Conservation (phyloP, 2,888 invertebrate genomes). For the Acronicta aceris region DNA sequence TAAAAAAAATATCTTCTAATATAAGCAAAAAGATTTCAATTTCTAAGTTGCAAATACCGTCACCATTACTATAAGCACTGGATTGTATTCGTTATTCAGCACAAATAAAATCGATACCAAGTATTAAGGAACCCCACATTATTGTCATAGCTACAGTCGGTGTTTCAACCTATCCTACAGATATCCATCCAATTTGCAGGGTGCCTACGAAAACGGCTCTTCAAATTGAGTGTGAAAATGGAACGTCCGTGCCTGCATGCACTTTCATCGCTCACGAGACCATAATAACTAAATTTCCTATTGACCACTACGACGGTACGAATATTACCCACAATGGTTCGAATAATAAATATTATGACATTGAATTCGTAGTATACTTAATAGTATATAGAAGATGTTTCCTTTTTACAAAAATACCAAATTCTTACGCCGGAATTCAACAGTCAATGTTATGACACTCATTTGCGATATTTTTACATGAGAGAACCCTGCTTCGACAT, state of each 20-base stretch:
- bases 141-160: neutral
- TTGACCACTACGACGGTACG: conserved; percentile 3
- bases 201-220: conserved; percentile 32
- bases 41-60: too few relatives aligned
- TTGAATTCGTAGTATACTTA: too few relatives aligned
- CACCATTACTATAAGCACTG: too few relatives aligned
- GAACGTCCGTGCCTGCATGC: conserved; percentile 36
- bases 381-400: neutral
- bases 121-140: neutral
- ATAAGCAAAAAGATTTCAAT: too few relatives aligned
- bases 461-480: too few relatives aligned
- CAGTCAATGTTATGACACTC: too few relatives aligned
- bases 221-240: conserved; percentile 50
- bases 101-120: too few relatives aligned
- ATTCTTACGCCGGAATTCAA: too few relatives aligned
- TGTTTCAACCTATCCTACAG: conserved; percentile 16
- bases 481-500: too few relatives aligned
- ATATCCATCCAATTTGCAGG: conserved; percentile 39
- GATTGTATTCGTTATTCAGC: too few relatives aligned
- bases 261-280: conserved; percentile 40
- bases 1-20: too few relatives aligned
- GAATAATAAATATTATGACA: neutral
- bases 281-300: conserved; percentile 43
- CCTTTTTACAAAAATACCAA: neutral
- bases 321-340: neutral